A percentile compares a stretch with the other conserved stretches of the same genome.
Evolutionary conservation across 1,140 invertebrate species (phyloP).

Genomic region (Bemisia tabaci): DNA sequence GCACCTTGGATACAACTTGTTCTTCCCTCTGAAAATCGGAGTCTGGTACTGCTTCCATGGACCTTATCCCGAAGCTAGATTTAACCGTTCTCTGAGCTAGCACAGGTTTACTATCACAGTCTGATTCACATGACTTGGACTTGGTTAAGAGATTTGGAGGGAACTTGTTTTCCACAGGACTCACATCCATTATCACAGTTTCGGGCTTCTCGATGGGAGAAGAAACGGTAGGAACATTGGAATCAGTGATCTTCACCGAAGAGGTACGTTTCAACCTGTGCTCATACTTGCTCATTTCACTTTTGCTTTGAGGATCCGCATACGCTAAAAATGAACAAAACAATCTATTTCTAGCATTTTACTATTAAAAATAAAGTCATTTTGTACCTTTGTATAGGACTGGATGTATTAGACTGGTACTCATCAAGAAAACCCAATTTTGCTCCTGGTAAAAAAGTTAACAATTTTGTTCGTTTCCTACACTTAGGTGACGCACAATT

Average conservation of each 20-base stretch:
- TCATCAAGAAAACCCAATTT: too few species aligned
- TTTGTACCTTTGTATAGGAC: too few species aligned
- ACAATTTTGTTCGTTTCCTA: too few species aligned
- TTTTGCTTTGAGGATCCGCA: constrained; percentile 16
- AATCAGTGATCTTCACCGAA: background rate
- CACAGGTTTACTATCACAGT: too few species aligned
- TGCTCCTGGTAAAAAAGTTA: too few species aligned
- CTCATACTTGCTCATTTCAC: background rate
- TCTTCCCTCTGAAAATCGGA: background rate
- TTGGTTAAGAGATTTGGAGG: background rate
- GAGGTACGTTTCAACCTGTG: background rate
- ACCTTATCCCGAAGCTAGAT: too few species aligned
- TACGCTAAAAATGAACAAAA: constrained; percentile 20
- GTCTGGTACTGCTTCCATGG: background rate
- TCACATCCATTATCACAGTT: background rate
- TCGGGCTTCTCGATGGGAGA: background rate
- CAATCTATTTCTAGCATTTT: too few species aligned
- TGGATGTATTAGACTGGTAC: too few species aligned
- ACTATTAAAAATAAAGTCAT: too few species aligned
- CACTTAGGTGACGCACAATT: too few species aligned
- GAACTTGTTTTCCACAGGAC: background rate
- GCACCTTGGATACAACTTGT: background rate
- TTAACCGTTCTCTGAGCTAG: too few species aligned
- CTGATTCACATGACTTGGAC: too few species aligned
- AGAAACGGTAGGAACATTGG: background rate